Percentiles rank a stretch among this genome's conserved stretches.
Conservation (phyloP, 1,140 invertebrate species). For the Tyrophagus putrescentiae region DNA sequence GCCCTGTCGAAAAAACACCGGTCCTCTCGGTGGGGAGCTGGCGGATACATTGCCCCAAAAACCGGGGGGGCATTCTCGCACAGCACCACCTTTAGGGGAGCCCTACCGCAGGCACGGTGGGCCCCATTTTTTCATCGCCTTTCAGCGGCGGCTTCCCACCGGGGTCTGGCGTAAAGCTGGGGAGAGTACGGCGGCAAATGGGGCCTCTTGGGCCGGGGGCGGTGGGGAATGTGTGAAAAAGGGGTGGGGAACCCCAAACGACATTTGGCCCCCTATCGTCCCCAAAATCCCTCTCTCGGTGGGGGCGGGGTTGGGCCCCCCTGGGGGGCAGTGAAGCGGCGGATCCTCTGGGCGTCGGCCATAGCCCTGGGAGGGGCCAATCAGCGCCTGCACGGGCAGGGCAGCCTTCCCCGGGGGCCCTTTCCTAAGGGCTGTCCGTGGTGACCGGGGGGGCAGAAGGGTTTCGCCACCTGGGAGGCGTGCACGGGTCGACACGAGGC, state of each 20-base stretch:
- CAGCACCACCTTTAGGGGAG: neutral
- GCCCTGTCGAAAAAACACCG: neutral
- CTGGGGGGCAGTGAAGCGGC: constrained; percentile 42
- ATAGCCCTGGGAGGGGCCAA: constrained; percentile 49
- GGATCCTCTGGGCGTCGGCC: constrained; percentile 31
- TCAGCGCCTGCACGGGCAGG: constrained; percentile 58
- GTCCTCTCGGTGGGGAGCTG: constrained; percentile 16
- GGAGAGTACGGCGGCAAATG: constrained; percentile 5
- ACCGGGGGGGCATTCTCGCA: neutral
- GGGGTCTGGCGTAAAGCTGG: constrained; percentile 13
- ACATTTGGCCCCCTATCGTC: constrained; percentile 13
- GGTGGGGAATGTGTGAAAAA: too few relatives aligned
- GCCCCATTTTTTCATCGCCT: constrained; percentile 23
- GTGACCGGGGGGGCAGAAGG: constrained; percentile 47
- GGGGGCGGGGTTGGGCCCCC: constrained; percentile 46
- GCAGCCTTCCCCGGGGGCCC: constrained; percentile 58
- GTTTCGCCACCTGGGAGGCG: constrained; percentile 52
- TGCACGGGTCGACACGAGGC: constrained; percentile 44
- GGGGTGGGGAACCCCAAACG: neutral
- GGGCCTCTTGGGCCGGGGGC: too few relatives aligned
- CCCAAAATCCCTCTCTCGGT: constrained; percentile 9
- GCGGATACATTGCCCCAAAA: constrained; percentile 20
- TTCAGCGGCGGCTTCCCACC: constrained; percentile 24
- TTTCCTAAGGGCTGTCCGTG: constrained; percentile 42
- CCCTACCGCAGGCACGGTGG: constrained; percentile 19